Percentiles rank a stretch among this genome's conserved stretches.
phyloP scores from a whole-genome alignment of 2,797 vertebrate species.

The Catostomus latipinnis region DNA sequence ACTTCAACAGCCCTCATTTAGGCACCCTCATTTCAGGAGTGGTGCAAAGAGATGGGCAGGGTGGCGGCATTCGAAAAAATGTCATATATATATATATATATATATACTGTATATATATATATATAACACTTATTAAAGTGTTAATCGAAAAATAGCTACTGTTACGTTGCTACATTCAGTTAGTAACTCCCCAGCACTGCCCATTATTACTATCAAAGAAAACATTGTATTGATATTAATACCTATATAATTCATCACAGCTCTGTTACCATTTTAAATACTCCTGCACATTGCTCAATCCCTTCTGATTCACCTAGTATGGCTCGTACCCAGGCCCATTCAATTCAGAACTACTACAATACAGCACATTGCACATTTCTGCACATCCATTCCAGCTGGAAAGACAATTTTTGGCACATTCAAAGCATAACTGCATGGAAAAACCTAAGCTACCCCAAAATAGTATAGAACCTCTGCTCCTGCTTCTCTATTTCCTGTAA shows the following conservation, averaged over 20 bases:
- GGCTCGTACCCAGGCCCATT: conserved; percentile 2
- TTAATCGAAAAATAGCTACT: no score
- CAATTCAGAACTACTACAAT: conserved; percentile 24
- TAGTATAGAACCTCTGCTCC: background rate
- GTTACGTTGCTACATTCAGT: no score
- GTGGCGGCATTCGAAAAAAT: no score
- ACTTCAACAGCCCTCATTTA: no score
- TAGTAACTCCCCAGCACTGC: no score
- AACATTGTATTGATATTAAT: no score
- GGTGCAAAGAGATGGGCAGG: no score
- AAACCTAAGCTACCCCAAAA: conserved; percentile 12
- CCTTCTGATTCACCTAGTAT: background rate
- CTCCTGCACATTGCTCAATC: background rate
- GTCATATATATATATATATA: no score
- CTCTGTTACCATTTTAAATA: background rate
- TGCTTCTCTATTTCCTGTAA: conserved; percentile 5
- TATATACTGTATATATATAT: no score
- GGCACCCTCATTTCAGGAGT: no score
- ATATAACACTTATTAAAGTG: no score
- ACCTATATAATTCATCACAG: background rate
- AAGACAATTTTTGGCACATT: background rate
- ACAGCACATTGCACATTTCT: conserved; percentile 17
- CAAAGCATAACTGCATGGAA: background rate
- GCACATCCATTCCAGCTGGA: conserved; percentile 38
- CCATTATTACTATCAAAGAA: no score